These are phyloP conservation scores for Corythoichthys intestinalis DNA, from an alignment of 2,113 vertebrate genomes.

Conservation along the genomic window DNA sequence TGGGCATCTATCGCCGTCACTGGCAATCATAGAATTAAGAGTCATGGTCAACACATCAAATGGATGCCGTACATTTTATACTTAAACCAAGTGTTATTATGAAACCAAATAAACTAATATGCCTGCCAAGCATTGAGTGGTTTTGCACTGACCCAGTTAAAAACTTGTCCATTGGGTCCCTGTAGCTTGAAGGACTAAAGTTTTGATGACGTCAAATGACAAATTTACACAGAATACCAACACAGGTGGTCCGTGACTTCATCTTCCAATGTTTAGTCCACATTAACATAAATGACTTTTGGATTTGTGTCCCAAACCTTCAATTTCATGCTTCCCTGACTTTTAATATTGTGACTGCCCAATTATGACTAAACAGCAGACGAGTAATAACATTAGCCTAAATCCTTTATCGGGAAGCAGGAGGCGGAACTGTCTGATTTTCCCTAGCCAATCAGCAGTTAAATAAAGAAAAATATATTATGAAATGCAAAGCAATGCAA, in stretches of 20 bases:
- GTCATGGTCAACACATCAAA: too few relatives aligned
- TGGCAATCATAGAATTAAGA: too few relatives aligned
- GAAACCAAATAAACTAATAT: background rate
- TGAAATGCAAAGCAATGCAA: background rate
- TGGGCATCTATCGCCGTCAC: too few relatives aligned
- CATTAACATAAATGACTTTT: background rate
- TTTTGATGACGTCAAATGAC: conserved; percentile 11
- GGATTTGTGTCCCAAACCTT: background rate
- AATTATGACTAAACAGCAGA: conserved; percentile 1
- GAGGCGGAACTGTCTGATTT: background rate
- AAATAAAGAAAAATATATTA: background rate
- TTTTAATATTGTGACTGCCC: background rate
- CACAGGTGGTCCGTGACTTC: background rate
- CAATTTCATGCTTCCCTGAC: conserved; percentile 6
- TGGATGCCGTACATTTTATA: background rate
- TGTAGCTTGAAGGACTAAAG: background rate
- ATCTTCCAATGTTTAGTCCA: background rate
- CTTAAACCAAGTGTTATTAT: background rate
- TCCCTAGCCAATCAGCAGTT: background rate
- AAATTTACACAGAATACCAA: background rate
- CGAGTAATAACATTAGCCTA: background rate
- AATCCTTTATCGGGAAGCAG: background rate
- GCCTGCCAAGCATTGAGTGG: background rate
- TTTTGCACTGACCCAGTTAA: conserved; percentile 5
- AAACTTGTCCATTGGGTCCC: background rate